Conservation (phyloP, 2,797 vertebrate genomes). For the Sebastes cheni region DNA sequence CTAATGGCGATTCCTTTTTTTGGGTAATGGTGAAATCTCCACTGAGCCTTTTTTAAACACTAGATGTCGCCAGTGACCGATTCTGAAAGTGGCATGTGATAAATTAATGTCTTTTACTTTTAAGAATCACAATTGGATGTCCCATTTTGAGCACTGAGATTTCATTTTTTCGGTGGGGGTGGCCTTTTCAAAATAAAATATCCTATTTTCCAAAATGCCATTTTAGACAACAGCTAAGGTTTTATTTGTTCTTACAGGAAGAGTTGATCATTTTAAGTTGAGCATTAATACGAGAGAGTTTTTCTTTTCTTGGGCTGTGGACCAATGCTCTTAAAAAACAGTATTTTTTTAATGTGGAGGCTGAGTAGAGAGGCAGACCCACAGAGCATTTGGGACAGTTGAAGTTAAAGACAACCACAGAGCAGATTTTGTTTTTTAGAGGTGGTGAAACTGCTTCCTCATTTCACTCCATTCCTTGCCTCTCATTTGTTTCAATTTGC, state of each 20-base stretch:
- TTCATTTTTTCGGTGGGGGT: not conserved
- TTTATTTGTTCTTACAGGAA: not conserved
- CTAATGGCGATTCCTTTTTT: not conserved
- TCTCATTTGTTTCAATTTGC: slow-evolving; percentile 65
- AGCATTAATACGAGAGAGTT: not conserved
- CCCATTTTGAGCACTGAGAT: slow-evolving; percentile 24
- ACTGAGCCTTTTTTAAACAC: slow-evolving; percentile 48
- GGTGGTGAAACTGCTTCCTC: slow-evolving; percentile 39
- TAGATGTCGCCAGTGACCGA: slow-evolving; percentile 59
- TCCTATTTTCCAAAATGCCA: not conserved
- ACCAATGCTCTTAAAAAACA: slow-evolving; percentile 42
- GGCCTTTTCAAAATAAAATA: not conserved
- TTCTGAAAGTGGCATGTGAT: slow-evolving; percentile 13
- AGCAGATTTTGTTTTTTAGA: slow-evolving; percentile 14
- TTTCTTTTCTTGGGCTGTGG: slow-evolving; percentile 16
- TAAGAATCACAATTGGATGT: slow-evolving; percentile 2
- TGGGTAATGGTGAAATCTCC: not conserved
- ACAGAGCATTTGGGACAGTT: not conserved
- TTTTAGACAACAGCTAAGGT: slow-evolving; percentile 6
- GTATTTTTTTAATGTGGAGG: not conserved
- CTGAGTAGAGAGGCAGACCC: slow-evolving; percentile 12
- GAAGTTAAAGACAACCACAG: not conserved
- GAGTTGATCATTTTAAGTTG: not conserved
- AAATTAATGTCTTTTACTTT: not conserved
- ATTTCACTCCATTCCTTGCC: slow-evolving; percentile 53